Conservation (phyloP, 2,797 vertebrate species). For the Holocentrus rufus region DNA sequence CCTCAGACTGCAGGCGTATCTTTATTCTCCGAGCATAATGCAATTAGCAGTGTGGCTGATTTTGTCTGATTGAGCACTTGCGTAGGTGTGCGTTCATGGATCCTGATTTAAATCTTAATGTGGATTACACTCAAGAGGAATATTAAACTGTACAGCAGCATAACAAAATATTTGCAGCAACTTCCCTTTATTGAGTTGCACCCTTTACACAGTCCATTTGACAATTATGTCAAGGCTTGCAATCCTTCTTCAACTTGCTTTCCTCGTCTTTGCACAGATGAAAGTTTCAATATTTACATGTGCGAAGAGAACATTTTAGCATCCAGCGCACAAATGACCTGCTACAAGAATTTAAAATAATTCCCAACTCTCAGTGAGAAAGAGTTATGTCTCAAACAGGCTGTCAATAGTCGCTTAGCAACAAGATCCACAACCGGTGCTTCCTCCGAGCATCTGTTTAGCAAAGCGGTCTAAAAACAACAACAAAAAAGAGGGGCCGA, state of each 20-base stretch:
- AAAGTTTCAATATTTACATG: neutral
- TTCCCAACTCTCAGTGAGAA: neutral
- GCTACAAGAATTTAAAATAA: neutral
- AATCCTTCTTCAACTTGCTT: neutral
- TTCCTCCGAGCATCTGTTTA: neutral
- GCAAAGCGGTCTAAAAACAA: neutral
- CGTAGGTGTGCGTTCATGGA: constrained; percentile 1
- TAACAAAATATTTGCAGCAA: neutral
- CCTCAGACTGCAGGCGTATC: constrained; percentile 43
- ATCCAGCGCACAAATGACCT: too few relatives aligned
- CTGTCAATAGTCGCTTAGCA: constrained; percentile 5
- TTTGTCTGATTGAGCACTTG: constrained; percentile 27
- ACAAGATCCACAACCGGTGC: neutral
- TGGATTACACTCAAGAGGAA: neutral
- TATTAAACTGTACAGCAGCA: neutral
- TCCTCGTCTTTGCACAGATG: too few relatives aligned
- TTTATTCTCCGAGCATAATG: constrained; percentile 51
- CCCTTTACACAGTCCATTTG: neutral
- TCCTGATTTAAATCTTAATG: neutral
- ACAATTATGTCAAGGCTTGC: neutral
- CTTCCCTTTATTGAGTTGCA: neutral
- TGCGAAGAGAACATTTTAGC: too few relatives aligned
- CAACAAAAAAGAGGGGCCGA: neutral
- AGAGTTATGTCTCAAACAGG: neutral
- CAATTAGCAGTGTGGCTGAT: constrained; percentile 36